These are phyloP conservation scores for Atractosteus spatula DNA, from an alignment of 2,113 vertebrate genomes.

Conservation along the genomic window DNA sequence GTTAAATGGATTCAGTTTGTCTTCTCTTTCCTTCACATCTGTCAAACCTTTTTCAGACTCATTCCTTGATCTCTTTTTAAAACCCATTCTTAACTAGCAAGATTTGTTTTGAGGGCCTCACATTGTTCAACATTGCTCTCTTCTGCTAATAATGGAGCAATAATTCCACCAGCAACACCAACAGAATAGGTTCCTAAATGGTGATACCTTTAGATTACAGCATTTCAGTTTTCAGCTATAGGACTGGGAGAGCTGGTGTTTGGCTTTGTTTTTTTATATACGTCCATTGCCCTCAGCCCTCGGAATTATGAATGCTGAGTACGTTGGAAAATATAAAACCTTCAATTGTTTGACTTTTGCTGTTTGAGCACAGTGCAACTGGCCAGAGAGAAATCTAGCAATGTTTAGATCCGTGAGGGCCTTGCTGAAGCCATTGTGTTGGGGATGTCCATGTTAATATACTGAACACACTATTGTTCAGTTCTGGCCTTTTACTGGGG, in stretches of 20 bases:
- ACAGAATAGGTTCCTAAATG: conserved; percentile 15
- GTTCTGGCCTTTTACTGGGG: neutral
- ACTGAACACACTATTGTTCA: conserved; percentile 47
- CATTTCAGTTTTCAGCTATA: conserved; percentile 14
- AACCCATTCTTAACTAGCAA: too few species aligned
- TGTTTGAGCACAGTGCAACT: conserved; percentile 41
- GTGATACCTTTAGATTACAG: conserved; percentile 16
- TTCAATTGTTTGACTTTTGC: conserved; percentile 53
- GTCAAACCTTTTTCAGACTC: too few species aligned
- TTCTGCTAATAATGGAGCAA: too few species aligned
- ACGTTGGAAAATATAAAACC: conserved; percentile 45
- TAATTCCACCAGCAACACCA: too few species aligned
- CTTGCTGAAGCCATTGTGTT: conserved; percentile 56
- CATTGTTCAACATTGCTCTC: too few species aligned
- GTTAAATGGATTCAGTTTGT: too few species aligned
- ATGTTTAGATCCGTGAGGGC: conserved; percentile 41
- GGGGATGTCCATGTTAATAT: conserved; percentile 44
- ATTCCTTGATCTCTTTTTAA: too few species aligned
- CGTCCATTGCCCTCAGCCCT: conserved; percentile 18
- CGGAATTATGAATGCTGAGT: conserved; percentile 49
- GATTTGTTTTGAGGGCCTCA: too few species aligned
- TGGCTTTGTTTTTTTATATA: conserved; percentile 29
- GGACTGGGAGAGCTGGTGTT: conserved; percentile 1
- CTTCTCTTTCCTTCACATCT: too few species aligned
- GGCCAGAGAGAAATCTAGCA: conserved; percentile 68